phyloP scores from a whole-genome alignment of 1,140 invertebrate genomes.

The Oryctes rhinoceros region DNA sequence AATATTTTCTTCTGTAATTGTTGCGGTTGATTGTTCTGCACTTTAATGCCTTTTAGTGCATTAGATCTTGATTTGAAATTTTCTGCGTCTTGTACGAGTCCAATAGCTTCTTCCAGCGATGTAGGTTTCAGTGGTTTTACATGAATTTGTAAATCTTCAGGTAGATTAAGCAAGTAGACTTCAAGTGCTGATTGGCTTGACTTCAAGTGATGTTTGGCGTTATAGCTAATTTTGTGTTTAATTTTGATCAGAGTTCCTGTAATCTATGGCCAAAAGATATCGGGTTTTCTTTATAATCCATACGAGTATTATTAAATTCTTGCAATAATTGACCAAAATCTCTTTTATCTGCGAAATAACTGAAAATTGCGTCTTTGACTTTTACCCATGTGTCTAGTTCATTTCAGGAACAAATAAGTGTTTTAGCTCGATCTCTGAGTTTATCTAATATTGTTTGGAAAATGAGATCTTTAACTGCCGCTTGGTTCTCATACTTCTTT shows the following conservation, averaged over 20 bases:
- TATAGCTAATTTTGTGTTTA: constrained; percentile 28
- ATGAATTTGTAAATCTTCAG: constrained; percentile 25
- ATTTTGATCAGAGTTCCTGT: constrained; percentile 4
- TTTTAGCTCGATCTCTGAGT: constrained; percentile 24
- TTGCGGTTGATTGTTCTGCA: too few species aligned
- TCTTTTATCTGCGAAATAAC: constrained; percentile 32
- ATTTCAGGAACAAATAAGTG: constrained; percentile 14
- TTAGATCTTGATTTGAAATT: constrained; percentile 28
- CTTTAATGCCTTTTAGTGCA: too few species aligned
- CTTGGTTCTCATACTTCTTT: too few species aligned
- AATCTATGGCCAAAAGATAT: too few species aligned
- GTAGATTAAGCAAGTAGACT: constrained; percentile 21
- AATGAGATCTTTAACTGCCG: background rate
- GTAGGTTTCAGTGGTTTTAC: too few species aligned
- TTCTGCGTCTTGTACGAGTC: background rate
- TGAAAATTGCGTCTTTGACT: too few species aligned
- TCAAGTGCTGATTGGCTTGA: background rate
- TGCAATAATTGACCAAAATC: constrained; percentile 31
- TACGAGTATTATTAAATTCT: constrained; percentile 30
- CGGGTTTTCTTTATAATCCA: background rate
- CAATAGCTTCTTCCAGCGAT: too few species aligned
- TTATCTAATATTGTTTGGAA: constrained; percentile 10
- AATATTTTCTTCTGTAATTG: too few species aligned
- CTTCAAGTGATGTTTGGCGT: background rate
- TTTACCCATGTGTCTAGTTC: constrained; percentile 24